Conservation (phyloP, 2,113 vertebrate species). For the Leiothrix lutea region DNA sequence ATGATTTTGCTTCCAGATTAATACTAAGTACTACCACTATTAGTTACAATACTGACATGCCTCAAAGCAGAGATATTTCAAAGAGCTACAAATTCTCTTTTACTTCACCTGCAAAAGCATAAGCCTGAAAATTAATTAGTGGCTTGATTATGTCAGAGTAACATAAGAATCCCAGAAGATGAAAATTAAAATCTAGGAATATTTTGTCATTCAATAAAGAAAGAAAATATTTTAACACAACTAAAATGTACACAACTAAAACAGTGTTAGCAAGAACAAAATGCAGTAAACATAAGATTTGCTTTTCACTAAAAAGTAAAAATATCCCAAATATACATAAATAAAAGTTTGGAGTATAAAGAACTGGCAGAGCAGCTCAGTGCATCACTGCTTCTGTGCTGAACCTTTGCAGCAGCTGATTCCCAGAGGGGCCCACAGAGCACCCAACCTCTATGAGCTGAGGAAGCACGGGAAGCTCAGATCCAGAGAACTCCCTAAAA, state of each 20-base stretch:
- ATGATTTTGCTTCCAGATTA: constrained; percentile 67
- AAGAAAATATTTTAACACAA: not conserved
- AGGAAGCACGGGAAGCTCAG: not conserved
- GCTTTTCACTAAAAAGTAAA: not conserved
- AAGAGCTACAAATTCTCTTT: constrained; percentile 30
- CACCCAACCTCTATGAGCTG: not conserved
- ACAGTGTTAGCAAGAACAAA: not conserved
- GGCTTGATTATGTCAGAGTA: constrained; percentile 13
- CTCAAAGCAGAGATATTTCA: constrained; percentile 41
- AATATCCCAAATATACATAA: not conserved
- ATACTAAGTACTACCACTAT: constrained; percentile 55
- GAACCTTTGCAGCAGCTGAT: not conserved
- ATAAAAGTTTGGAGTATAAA: not conserved
- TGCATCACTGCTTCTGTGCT: not conserved
- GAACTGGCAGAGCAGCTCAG: not conserved
- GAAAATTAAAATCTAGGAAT: not conserved
- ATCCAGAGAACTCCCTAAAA: not conserved
- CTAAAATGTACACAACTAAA: not conserved
- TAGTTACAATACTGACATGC: constrained; percentile 26
- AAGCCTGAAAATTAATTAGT: constrained; percentile 28
- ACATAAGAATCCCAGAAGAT: not conserved
- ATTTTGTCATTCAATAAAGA: not conserved
- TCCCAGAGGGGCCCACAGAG: not conserved
- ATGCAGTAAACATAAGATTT: not conserved
- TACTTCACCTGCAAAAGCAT: constrained; percentile 8